Evolutionary conservation across 2,888 invertebrate genomes (phyloP).

Genomic region (Mythimna vitellina): DNA sequence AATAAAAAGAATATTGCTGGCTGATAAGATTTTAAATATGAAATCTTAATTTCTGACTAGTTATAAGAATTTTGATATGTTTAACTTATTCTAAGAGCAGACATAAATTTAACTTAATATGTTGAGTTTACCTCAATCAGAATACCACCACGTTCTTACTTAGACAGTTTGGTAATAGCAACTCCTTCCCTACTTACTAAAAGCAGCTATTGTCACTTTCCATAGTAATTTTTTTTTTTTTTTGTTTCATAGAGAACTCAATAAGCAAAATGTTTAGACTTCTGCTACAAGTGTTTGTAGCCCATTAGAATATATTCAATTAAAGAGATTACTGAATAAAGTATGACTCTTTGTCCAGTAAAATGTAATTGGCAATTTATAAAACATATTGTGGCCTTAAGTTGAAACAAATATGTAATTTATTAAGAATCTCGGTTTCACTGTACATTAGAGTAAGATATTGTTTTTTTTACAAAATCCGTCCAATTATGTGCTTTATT

Average conservation of each 20-base stretch:
- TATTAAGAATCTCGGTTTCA: constrained; percentile 23
- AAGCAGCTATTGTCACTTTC: neutral
- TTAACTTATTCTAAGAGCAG: neutral
- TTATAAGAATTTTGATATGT: neutral
- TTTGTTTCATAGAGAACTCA: neutral
- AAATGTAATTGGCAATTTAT: neutral
- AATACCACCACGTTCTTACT: neutral
- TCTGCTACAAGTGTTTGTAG: neutral
- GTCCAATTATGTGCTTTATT: constrained; percentile 37
- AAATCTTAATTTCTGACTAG: too few relatives aligned
- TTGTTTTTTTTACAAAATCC: constrained; percentile 29
- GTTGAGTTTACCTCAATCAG: neutral
- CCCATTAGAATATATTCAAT: neutral
- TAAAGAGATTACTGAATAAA: neutral
- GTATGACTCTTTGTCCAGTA: neutral
- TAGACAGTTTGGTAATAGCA: neutral
- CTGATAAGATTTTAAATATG: constrained; percentile 5
- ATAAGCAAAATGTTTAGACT: neutral
- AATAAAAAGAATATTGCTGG: neutral
- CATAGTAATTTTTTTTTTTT: too few relatives aligned
- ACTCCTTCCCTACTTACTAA: neutral
- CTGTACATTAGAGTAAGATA: constrained; percentile 1
- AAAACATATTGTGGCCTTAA: neutral
- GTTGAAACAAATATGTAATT: constrained; percentile 9
- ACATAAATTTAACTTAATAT: neutral